Evolutionary conservation across 2,797 vertebrate species (phyloP), one percentile per base, ranked within the genome.

Genomic region (Fistularia commersonii): DNA sequence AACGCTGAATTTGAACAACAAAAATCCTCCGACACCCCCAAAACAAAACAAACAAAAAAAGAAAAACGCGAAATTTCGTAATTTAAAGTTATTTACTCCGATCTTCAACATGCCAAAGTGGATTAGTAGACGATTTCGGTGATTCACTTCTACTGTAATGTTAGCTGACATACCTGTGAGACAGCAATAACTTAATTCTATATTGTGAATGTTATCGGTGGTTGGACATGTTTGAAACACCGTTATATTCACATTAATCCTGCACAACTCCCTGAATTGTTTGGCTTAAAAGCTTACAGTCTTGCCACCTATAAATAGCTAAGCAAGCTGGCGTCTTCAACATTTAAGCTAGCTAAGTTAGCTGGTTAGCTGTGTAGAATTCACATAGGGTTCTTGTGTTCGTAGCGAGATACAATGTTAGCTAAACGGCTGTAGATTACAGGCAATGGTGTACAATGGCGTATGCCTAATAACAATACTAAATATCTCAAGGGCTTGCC

Each of bases 291-390:
- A 62, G 80, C 73, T 84, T 80, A 82, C 35, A 54, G 65, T 33
- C 51, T 32, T 57, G 9, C 45, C 14, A 48, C 49, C 80, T 80
- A 82, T 79, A 88, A 83, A 87, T 83, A 87, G 76, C 81, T 9
- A 54, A n/a, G 47, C 73, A 67, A 63, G 57, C 74, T 67, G 70
- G 61, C 75, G 79, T 83, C 75, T 77, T 69, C 60, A 40, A 51
- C 45, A 11, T 47, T 57, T 59, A 33, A 51, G 70, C 57, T 42
- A 59, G 74, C 74, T 64, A 53, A 54, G 71, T 68, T 66, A 58
- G 63, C 73, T 14, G 9, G 51, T 56, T 67, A 51, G 74, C 74
- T 47, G 47, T 32, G 41, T 60, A 1, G 32, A 41, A 51, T 23
- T 10, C 7, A 37, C 15, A 37, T 41, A 31, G 55, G 10, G 41